Evolutionary conservation across 2,888 invertebrate genomes (phyloP), one percentile per base, ranked within the genome.

Genomic region (Prenolepis imparis): DNA sequence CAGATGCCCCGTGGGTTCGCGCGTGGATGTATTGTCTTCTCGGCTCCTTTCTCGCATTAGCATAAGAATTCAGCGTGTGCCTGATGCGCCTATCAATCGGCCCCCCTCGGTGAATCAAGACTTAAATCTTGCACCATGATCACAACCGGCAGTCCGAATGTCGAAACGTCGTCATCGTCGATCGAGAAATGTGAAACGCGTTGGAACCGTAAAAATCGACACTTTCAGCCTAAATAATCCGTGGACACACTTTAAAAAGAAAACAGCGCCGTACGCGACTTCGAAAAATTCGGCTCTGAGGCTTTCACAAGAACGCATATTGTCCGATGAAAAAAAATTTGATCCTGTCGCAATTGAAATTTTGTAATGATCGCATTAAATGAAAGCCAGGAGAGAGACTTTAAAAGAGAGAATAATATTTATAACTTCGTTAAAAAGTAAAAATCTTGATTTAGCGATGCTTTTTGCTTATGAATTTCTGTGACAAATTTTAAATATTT

Each of bases 61-160:
- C 94, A 94, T 94, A 94, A 94, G 94, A 94, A 94, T 94, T 94
- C 94, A 94, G 94, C 94, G 94, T 94, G 94, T 93, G 92, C 94
- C 92, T 94, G 94, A 94, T 91, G 88, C 86, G 94, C 94, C 92
- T 94, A 90, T 92, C 93, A 93, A 94, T 94, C 86, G 89, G 80
- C 28, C 32, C 41, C 89, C 87, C 89, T 86, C 88, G 86, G 89
- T 92, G 93, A 93, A 93, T 93, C 93, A 91, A 92, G 91, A 92
- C 92, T 91, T 90, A 85, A 88, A 91, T 92, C 92, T 93, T 91
- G 90, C 90, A 88, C 88, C 87, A 87, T 89, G 89, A 90, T 90
- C 88, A 88, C 88, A 88, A 52, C 84, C 92, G 90, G 90, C 90
- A 74, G 81, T 84, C 44, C 90, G 90, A 89, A 83, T 90, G 90